phyloP scores from a whole-genome alignment of 2,113 vertebrate species.

The Petrocephalus zakoni region DNA sequence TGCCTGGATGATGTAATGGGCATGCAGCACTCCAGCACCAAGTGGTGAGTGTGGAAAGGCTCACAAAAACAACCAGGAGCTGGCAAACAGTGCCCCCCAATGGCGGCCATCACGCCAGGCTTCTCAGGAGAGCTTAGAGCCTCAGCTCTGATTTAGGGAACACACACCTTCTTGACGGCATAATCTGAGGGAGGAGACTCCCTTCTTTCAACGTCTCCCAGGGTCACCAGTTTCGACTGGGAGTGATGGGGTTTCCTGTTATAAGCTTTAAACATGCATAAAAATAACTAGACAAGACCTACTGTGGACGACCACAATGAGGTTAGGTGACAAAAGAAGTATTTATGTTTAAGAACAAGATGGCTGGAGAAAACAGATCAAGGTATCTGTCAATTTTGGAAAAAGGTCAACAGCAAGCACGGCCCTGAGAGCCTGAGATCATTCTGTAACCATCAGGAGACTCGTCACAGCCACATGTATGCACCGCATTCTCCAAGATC shows the following conservation, averaged over 20 bases:
- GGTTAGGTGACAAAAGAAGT: too few relatives aligned
- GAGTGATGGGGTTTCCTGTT: background rate
- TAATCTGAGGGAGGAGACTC: background rate
- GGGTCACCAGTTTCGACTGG: background rate
- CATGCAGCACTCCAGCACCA: background rate
- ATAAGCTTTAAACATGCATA: background rate
- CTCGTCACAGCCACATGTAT: background rate
- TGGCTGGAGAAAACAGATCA: too few relatives aligned
- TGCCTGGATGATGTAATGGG: background rate
- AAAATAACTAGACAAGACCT: background rate
- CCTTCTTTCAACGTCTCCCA: background rate
- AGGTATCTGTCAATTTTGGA: too few relatives aligned
- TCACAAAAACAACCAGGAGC: background rate
- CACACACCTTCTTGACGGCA: background rate
- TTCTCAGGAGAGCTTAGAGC: background rate
- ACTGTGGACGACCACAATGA: too few relatives aligned
- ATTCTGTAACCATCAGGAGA: background rate
- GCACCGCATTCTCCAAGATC: background rate
- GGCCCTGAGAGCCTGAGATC: background rate
- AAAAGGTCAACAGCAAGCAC: background rate
- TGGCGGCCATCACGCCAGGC: background rate
- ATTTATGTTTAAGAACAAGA: too few relatives aligned
- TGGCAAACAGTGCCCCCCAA: background rate
- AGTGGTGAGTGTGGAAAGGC: background rate
- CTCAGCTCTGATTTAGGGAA: background rate